phyloP scores from a whole-genome alignment of 2,113 vertebrate genomes.

The Esox niger region DNA sequence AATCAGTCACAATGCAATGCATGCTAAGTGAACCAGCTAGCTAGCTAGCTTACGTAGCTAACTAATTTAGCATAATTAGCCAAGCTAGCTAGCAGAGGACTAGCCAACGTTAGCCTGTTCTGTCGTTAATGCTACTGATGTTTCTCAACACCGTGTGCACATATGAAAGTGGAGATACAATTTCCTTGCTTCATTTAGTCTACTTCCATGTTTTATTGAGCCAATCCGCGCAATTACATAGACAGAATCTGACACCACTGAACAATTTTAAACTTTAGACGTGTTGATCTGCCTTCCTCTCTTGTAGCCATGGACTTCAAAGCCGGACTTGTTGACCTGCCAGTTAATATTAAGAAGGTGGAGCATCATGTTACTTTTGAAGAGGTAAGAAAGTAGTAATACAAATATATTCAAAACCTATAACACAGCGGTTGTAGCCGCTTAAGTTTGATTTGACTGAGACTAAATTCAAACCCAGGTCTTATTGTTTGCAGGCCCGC shows the following conservation, averaged over 20 bases:
- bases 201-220: not conserved
- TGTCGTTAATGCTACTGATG: too few species aligned
- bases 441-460: too few species aligned
- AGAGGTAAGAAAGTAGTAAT: not conserved
- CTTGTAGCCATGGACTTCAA: slow-evolving; percentile 6
- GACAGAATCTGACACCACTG: not conserved
- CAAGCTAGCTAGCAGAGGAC: too few species aligned
- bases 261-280: not conserved
- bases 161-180: too few species aligned
- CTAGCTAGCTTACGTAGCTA: too few species aligned
- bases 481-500: too few species aligned
- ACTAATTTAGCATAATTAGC: too few species aligned
- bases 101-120: not conserved
- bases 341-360: slow-evolving; percentile 1
- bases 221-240: too few species aligned
- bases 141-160: too few species aligned
- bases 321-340: slow-evolving; percentile 1
- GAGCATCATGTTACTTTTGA: not conserved
- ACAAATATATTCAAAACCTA: not conserved
- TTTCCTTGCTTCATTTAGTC: slow-evolving; percentile 1
- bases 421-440: too few species aligned
- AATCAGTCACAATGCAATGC: too few species aligned
- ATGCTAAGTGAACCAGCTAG: slow-evolving; percentile 11
- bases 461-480: too few species aligned
- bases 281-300: not conserved